Conservation (phyloP, 2,888 invertebrate genomes). For the Lasioglossum leucozonium region DNA sequence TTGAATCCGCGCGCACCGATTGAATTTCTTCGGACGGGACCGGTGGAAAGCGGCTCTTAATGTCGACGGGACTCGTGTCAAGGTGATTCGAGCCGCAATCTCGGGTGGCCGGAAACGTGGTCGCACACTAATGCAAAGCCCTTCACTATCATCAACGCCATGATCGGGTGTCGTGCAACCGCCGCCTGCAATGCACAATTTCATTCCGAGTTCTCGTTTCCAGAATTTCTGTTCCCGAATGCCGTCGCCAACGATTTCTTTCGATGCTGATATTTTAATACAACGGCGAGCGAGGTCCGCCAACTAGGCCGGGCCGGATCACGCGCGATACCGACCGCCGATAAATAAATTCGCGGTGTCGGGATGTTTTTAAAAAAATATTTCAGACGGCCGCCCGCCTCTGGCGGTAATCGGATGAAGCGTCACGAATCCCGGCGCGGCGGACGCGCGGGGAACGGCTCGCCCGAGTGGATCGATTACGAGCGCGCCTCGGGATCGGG, state of each 20-base stretch:
- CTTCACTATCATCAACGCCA: slow-evolving; percentile 66
- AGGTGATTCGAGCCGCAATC: slow-evolving; percentile 66
- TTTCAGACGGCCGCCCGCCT: neutral
- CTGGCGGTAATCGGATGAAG: neutral
- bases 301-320: neutral
- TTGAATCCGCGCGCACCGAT: slow-evolving; percentile 7
- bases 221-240: neutral
- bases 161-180: slow-evolving; percentile 51
- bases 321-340: neutral
- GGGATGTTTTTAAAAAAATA: slow-evolving; percentile 3
- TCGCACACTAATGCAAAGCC: slow-evolving; percentile 71
- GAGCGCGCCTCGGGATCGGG: too few relatives aligned
- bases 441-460: neutral
- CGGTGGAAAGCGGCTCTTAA: slow-evolving; percentile 33
- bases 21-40: slow-evolving; percentile 1
- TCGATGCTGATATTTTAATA: neutral
- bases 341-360: neutral
- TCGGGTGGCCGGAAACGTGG: slow-evolving; percentile 66
- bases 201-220: slow-evolving; percentile 12
- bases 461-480: neutral
- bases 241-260: neutral
- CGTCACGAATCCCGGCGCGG: neutral
- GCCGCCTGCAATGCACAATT: slow-evolving; percentile 27
- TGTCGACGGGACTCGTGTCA: slow-evolving; percentile 58
- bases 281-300: neutral